Evolutionary conservation across 2,113 vertebrate genomes (phyloP).

Genomic region (Lycocorax pyrrhopterus): DNA sequence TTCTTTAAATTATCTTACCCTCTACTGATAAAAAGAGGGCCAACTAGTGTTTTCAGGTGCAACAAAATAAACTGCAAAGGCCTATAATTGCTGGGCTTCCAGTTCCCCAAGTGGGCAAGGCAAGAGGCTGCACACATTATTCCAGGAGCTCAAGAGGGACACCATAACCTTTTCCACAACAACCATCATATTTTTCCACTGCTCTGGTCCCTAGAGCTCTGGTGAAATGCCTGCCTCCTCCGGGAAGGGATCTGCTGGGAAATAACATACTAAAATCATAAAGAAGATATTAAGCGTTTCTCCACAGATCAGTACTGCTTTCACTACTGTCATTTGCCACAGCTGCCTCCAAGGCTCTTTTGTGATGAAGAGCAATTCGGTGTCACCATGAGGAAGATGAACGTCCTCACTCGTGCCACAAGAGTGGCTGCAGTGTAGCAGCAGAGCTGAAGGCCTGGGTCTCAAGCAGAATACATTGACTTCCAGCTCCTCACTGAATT

Average conservation of each 20-base stretch:
- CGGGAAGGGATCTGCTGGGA: neutral
- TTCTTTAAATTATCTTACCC: neutral
- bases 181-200: neutral
- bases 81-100: neutral
- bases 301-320: neutral
- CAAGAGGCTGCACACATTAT: neutral
- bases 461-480: neutral
- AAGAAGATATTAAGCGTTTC: neutral
- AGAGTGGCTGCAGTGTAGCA: neutral
- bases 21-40: neutral
- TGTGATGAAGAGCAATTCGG: neutral
- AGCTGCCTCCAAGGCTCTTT: neutral
- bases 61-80: neutral
- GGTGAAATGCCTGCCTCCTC: neutral
- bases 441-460: neutral
- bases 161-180: neutral
- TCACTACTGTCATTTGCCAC: neutral
- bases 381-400: neutral
- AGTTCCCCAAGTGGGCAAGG: neutral
- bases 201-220: neutral
- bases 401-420: neutral
- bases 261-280: neutral
- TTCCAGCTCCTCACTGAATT: conserved; percentile 1
- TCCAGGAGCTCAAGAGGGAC: neutral
- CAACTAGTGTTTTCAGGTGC: neutral